phyloP scores from a whole-genome alignment of 2,113 vertebrate genomes.

The Catharus minimus region DNA sequence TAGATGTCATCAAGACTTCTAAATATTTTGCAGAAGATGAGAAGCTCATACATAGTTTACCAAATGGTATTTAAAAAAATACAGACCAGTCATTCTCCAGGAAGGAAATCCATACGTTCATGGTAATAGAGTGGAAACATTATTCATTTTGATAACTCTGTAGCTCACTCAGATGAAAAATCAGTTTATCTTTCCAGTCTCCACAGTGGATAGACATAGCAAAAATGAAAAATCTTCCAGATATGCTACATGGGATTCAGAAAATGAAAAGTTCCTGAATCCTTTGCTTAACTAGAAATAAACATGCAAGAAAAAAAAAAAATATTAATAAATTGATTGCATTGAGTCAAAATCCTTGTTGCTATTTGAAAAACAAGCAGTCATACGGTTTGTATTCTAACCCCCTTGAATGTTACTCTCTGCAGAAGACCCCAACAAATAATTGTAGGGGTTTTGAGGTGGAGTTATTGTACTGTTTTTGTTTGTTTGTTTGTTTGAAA shows the following conservation, averaged over 20 bases:
- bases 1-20: neutral
- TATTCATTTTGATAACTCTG: neutral
- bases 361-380: neutral
- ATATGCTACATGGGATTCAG: neutral
- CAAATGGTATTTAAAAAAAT: neutral
- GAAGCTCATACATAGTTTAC: neutral
- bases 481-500: neutral
- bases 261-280: neutral
- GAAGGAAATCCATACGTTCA: neutral
- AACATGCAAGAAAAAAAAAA: neutral
- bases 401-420: neutral
- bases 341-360: neutral
- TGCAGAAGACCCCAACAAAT: neutral
- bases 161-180: neutral
- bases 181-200: neutral
- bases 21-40: neutral
- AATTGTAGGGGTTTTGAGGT: rapidly evolving
- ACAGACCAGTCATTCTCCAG: neutral
- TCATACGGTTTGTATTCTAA: neutral
- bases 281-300: neutral
- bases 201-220: neutral
- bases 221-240: neutral
- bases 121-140: neutral
- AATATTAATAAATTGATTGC: neutral
- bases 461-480: neutral